Base-by-base conservation (phyloP, 2,797 vertebrate species). In the Gymnothorax reevesii region DNA sequence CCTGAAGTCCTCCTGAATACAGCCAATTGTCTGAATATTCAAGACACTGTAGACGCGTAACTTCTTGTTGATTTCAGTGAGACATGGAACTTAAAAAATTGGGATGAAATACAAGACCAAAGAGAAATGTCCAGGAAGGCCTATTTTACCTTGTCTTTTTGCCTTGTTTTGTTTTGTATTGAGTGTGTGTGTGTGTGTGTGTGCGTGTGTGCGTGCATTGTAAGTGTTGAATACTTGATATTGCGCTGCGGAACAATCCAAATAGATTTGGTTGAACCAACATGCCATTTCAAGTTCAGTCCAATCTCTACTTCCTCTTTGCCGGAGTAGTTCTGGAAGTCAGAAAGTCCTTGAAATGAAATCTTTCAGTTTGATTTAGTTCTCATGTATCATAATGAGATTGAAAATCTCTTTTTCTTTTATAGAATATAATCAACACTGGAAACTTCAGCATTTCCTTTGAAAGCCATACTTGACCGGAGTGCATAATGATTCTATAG, bases 191-290 rank as follows among this genome's bases (percentile, higher is more conserved):
- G 33, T 42, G 33, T 42, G 33, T 42, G 33, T 42, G 33, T 42
- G 33, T 42, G 33, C 2, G 33, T 42, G 33, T 42, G 33, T 42
- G 33, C 2, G 33, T 2, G 33, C 33, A 42, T 5, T 66, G 13
- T 66, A 1, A 66, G 7, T 66, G 22, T 22, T 66, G 85, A 80
- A 64, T 20, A 86, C 80, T 80, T 86, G 57, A 60, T 85, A 85
- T 85, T 79, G 33, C 69, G 82, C 82, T 80, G 57, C 27, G 33
- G 57, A 83, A 86, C 52, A 22, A n/a, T 83, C 57, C 52, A 27
- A 86, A 83, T 52, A 25, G 83, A 83, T 83, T 42, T 86, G 80
- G 83, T 86, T 83, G 33, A 57, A 82, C 52, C 64, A 12, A 84
- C 84, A 42, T 83, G 49, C 57, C 86, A 42, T 42, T 42, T 42